A percentile compares a stretch with the other conserved stretches of the same genome.
These are phyloP conservation scores for Dexiosoma caninum DNA, from an alignment of 2,888 invertebrate species.

Conservation along the genomic window DNA sequence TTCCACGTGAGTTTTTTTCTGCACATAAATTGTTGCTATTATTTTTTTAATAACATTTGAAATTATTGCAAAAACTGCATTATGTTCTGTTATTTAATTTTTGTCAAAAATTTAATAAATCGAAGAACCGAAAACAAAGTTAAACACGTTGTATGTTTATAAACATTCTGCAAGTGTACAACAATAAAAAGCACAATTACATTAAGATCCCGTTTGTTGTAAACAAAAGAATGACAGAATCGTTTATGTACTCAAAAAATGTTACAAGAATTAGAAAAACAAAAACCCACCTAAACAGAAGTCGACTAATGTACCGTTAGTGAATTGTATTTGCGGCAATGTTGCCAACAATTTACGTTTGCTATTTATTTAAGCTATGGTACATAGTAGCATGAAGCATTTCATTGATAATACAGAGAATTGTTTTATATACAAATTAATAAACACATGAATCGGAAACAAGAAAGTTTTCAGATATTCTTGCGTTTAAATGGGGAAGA, in stretches of 20 bases:
- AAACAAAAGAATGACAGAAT: conserved; percentile 10
- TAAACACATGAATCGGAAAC: too few species aligned
- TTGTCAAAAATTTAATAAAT: neutral
- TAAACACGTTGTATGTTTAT: conserved; percentile 11
- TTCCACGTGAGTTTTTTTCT: neutral
- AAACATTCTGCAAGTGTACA: neutral
- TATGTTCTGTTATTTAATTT: neutral
- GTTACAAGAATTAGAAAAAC: conserved; percentile 9
- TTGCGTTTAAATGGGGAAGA: too few species aligned
- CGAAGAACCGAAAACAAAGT: neutral
- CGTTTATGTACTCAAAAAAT: neutral
- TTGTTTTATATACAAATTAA: too few species aligned
- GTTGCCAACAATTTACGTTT: neutral
- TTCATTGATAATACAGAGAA: too few species aligned
- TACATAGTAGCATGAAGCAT: too few species aligned
- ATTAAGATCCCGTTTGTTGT: neutral
- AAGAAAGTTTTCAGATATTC: too few species aligned
- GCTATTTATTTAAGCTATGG: too few species aligned
- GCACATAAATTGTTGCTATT: neutral
- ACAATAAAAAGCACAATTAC: neutral
- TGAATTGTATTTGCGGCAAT: neutral
- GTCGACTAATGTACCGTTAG: neutral
- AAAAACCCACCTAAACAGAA: neutral
- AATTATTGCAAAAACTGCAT: conserved; percentile 1
- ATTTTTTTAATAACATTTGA: neutral